Percentiles rank a stretch among this genome's conserved stretches.
These are phyloP conservation scores for Tribolium madens DNA, from an alignment of 1,140 invertebrate species.

Conservation along the genomic window DNA sequence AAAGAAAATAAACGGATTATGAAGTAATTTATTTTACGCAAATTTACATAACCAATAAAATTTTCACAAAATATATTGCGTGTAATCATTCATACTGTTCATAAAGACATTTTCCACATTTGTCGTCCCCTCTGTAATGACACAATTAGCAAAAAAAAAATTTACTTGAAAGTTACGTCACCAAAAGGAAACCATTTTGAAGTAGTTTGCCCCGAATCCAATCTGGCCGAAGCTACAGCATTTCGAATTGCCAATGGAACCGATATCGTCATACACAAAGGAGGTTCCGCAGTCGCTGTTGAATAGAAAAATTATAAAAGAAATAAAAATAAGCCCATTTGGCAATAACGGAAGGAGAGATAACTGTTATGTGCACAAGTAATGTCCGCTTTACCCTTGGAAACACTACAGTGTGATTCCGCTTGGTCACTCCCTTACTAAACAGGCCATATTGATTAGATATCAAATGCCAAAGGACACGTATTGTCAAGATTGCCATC, in stretches of 20 bases:
- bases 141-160: slow-evolving; percentile 4
- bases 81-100: slow-evolving; percentile 57
- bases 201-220: slow-evolving; percentile 68
- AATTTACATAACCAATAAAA: slow-evolving; percentile 21
- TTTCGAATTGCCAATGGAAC: slow-evolving; percentile 80
- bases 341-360: slow-evolving; percentile 21
- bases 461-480: slow-evolving; percentile 37
- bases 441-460: slow-evolving; percentile 32
- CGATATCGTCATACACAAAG: slow-evolving; percentile 75
- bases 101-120: slow-evolving; percentile 58
- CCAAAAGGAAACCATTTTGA: slow-evolving; percentile 65
- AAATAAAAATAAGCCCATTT: slow-evolving; percentile 32
- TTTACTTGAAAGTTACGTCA: slow-evolving; percentile 47
- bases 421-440: slow-evolving; percentile 16
- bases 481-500: slow-evolving; percentile 31
- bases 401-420: slow-evolving; percentile 16
- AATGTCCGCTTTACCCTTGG: slow-evolving; percentile 8
- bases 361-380: slow-evolving; percentile 23
- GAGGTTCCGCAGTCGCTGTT: slow-evolving; percentile 82
- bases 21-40: slow-evolving; percentile 13
- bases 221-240: slow-evolving; percentile 76
- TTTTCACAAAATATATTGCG: slow-evolving; percentile 54
- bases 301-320: slow-evolving; percentile 31
- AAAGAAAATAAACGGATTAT: slow-evolving; percentile 9
- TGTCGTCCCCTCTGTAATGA: slow-evolving; percentile 57